Evolutionary conservation across 53 echinoderm and acorn worm genomes (phyloP).

Genomic region (Crossaster papposus): DNA sequence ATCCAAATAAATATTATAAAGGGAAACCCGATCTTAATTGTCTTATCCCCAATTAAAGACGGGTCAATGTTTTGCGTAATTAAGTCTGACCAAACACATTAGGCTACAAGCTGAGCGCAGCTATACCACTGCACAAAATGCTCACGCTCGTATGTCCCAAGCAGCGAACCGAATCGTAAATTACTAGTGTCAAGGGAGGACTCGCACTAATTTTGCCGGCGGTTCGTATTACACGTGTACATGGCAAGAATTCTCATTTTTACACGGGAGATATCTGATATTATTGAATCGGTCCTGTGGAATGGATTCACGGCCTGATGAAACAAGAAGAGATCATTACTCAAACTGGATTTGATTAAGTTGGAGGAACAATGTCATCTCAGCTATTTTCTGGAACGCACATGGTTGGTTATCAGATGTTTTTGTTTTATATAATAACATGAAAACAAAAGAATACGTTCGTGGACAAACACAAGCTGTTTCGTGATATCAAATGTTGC

Average conservation of each 20-base stretch:
- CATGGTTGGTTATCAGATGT: neutral
- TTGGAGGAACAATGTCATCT: neutral
- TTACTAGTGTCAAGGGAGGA: neutral
- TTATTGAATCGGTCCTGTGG: neutral
- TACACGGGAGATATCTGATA: conserved; percentile 4
- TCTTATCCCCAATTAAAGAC: too few species aligned
- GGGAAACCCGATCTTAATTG: too few species aligned
- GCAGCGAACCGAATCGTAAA: conserved; percentile 40
- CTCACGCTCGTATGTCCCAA: neutral
- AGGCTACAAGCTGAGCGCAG: neutral
- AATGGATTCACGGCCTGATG: neutral
- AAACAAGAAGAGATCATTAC: neutral
- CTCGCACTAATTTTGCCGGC: neutral
- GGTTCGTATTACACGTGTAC: conserved; percentile 18
- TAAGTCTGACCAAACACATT: neutral
- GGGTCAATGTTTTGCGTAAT: too few species aligned
- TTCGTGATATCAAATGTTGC: too few species aligned
- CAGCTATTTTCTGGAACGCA: neutral
- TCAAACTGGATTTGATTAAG: neutral
- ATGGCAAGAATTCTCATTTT: neutral
- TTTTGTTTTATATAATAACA: neutral
- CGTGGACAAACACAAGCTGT: too few species aligned
- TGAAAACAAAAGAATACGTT: too few species aligned
- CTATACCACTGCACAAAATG: conserved; percentile 1
- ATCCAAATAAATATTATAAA: too few species aligned